Base-by-base conservation (phyloP, 2,113 vertebrate species). In the Panthera leo region DNA sequence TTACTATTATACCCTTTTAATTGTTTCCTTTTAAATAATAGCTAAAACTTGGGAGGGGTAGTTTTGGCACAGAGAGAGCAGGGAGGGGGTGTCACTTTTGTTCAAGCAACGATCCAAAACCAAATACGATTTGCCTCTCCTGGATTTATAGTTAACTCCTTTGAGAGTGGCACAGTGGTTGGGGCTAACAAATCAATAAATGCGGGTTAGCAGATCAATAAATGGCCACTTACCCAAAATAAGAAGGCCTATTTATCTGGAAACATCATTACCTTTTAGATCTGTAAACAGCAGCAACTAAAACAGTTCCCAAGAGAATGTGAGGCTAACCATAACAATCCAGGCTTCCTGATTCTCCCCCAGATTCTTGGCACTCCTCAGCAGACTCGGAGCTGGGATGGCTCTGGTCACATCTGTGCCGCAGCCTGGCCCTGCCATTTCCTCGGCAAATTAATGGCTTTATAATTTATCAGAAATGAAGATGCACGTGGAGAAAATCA, bases 391-490 rank as follows among this genome's bases (percentile, higher is more conserved):
- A 99, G 99, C 99, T 99, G 99, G 98, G 98, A 98, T 75, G 91
- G 99, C 98, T 99, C 99, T 99, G 99, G 99, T 99, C 99, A 99
- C 99, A 99, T 99, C 99, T 99, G 99, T 99, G 99, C 98, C 98
- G 98, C 99, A 99, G 99, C 99, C 99, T 99, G 98, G 99, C 98
- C 99, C 99, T 99, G 99, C 99, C 99, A 99, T 99, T 99, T 99
- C 99, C 99, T 99, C 99, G 99, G 99, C 99, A 99, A 99, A 99
- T 99, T 99, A 99, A 99, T 99, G 99, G 99, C 99, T 99, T 99
- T 99, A 99, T 99, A 99, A 99, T 99, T 99, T 99, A 99, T 99
- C 99, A 99, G 99, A 99, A 99, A 99, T 99, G 99, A 99, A 99
- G 99, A 99, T 99, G 99, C 99, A 99, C 99, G 98, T 99, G 99